Evolutionary conservation across 2,113 vertebrate genomes (phyloP).

Genomic region (Ceyx margarethae): DNA sequence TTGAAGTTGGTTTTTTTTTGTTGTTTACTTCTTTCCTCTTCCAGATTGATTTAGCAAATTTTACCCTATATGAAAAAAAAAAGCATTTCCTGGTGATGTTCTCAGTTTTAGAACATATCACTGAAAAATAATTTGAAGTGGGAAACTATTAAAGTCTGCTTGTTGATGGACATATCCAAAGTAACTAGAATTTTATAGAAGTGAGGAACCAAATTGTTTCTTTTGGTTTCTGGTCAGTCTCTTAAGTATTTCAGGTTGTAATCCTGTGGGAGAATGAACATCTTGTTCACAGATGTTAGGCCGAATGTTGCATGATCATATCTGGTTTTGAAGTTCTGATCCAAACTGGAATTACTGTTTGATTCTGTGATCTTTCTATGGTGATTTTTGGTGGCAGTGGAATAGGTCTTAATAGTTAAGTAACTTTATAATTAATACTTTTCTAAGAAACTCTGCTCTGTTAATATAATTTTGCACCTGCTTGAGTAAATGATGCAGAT

Average conservation of each 20-base stretch:
- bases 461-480: neutral
- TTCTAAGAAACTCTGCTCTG: neutral
- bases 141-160: neutral
- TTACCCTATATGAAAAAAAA: neutral
- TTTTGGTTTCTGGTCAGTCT: neutral
- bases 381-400: neutral
- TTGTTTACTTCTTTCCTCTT: neutral
- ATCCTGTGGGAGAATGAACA: neutral
- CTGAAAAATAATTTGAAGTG: neutral
- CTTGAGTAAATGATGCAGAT: neutral
- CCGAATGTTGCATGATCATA: neutral
- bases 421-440: neutral
- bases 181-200: neutral
- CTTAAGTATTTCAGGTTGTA: neutral
- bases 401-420: neutral
- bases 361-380: neutral
- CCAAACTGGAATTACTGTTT: neutral
- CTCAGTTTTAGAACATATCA: neutral
- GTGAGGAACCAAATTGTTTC: neutral
- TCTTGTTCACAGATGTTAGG: neutral
- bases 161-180: fast-evolving
- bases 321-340: neutral
- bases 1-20: neutral
- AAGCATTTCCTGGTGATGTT: neutral
- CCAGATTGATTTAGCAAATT: neutral